Evolutionary conservation across 2,888 invertebrate genomes (phyloP), one percentile per base, ranked within the genome.

Genomic region (Ernsta delagoae): DNA sequence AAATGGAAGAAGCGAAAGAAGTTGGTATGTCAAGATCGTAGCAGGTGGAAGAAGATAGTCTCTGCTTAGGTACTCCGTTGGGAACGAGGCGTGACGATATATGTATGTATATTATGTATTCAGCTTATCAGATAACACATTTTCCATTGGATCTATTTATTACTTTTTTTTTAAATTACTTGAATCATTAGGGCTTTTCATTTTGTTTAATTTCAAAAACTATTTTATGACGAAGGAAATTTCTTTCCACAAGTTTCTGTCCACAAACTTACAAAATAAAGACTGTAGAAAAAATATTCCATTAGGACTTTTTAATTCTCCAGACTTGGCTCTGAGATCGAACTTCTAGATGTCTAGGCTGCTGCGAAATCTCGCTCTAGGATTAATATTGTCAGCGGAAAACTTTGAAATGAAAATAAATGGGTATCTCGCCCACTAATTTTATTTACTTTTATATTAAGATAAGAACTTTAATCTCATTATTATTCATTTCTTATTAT

Each of bases 221-320:
- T 31, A n/a, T 57, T 57, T 34, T 9, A 36, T 62, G 16, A 62
- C 11, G 16, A 12, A 36, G 36, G 16, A 36, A 39, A 62, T 8
- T 61, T 36, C 50, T 53, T 39, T 1, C 39, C 3, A 3, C 39
- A 6, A 39, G 8, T 6, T 39, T 39, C 39, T 3, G 62, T 50
- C 1, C 50, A 3, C 50, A 16, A 50, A 50, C 7, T 50, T 50
- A 16, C n/a, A 43, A 11, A 11, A n/a, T 16, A 50, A 50, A 50
- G 12, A 16, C 16, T 50, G 16, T 50, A 5, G 50, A 48, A n/a
- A 61, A 62, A 62, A 62, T 53, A 62, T 50, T 62, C 62, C 62
- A 62, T 62, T 62, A 62, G 36, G 39, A 62, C 62, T 62, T 62
- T 62, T 62, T 62, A 62, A 62, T 62, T 62, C 50, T 39, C 50